A percentile compares a stretch with the other conserved stretches of the same genome.
Evolutionary conservation across 2,797 vertebrate species (phyloP).

Genomic region (Pseudopleuronectes americanus): DNA sequence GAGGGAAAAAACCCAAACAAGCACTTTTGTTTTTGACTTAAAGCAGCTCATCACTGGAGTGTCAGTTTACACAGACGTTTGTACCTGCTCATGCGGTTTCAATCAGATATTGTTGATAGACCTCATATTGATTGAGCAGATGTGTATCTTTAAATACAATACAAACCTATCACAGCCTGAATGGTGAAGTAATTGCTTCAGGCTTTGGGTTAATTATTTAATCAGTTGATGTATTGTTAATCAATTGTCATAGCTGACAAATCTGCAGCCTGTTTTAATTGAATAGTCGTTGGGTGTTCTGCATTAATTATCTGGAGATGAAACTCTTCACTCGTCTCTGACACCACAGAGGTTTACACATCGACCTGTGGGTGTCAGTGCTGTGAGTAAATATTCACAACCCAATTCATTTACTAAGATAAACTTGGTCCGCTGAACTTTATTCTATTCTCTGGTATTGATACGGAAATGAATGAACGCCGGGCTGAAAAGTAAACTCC

Average conservation of each 20-base stretch:
- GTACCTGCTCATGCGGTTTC: constrained; percentile 28
- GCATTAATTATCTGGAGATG: constrained; percentile 6
- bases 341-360: constrained; percentile 16
- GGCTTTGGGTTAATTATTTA: constrained; percentile 53
- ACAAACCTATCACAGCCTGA: constrained; percentile 26
- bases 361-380: constrained; percentile 8
- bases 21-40: constrained; percentile 38
- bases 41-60: constrained; percentile 20
- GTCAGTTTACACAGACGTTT: constrained; percentile 34
- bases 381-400: constrained; percentile 14
- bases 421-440: background rate
- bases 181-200: constrained; percentile 52
- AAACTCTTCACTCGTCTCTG: constrained; percentile 18
- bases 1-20: constrained; percentile 72
- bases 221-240: constrained; percentile 57
- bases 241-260: constrained; percentile 50
- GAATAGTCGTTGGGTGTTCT: constrained; percentile 23
- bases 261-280: constrained; percentile 44
- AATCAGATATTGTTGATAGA: constrained; percentile 3
- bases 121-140: constrained; percentile 39
- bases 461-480: background rate
- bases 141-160: constrained; percentile 40
- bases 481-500: too few species aligned
- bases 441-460: background rate
- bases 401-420: background rate